Evolutionary conservation across 2,113 vertebrate species (phyloP), one percentile per base, ranked within the genome.

Genomic region (Irena cyanogastra): DNA sequence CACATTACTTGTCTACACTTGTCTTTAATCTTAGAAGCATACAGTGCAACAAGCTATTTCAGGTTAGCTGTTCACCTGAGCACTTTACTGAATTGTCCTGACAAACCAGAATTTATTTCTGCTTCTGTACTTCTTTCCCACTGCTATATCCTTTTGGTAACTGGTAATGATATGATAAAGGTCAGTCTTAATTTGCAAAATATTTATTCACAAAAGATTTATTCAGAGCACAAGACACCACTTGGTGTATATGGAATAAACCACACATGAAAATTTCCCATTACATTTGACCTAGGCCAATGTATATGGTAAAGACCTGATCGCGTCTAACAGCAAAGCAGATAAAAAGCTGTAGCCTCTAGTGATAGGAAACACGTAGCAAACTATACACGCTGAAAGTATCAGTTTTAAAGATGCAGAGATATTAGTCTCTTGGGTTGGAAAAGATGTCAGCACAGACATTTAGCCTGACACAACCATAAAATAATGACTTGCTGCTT

Each of bases 401-500:
- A 88, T 61, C 74, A 39, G 0, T 89, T 93, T 93, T 66, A 88
- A 85, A 94, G 59, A 49, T 52, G 41, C n/a, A 82, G 56, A 50
- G 61, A 35, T 78, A 89, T 65, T 64, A 79, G 30, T 12, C 79
- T 93, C 85, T 74, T 77, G 81, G 50, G 63, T 31, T 88, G 56
- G 47, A 86, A 89, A 57, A 41, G 84, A 82, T 87, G 66, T 59
- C 89, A 68, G 77, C 60, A 37, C 63, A 78, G 68, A 82, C 63
- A 90, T 94, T 83, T 31, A 87, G 42, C 33, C 59, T 70, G 45
- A 93, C 69, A 90, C 9, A 53, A 52, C 11, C 54, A 74, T 88
- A 90, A 94, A 87, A 84, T 52, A 74, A 84, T 75, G 68, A 69
- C 90, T 75, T 93, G 61, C 33, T 95, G 31, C 81, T 89, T 83